phyloP scores from a whole-genome alignment of 1,140 invertebrate species.

The Saxidomus purpurata region DNA sequence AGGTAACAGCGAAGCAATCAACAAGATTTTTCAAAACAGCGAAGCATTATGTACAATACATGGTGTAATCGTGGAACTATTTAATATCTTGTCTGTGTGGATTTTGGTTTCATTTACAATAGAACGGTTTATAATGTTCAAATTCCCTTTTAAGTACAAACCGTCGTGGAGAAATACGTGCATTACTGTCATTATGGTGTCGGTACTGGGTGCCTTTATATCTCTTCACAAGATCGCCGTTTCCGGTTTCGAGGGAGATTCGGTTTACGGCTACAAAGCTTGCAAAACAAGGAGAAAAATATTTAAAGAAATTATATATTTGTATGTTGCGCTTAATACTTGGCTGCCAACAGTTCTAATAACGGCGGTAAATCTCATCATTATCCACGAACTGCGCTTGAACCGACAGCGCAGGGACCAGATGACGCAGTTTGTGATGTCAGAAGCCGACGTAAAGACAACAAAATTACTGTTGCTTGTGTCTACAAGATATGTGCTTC shows the following conservation, averaged over 20 bases:
- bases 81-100: conserved; percentile 77
- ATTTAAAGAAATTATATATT: conserved; percentile 74
- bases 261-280: conserved; percentile 79
- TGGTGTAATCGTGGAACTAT: conserved; percentile 76
- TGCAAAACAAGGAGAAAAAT: conserved; percentile 74
- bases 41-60: conserved; percentile 75
- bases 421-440: conserved; percentile 67
- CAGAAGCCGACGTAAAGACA: conserved; percentile 71
- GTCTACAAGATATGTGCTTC: conserved; percentile 73
- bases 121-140: conserved; percentile 75
- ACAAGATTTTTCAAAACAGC: conserved; percentile 71
- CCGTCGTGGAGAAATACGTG: conserved; percentile 63
- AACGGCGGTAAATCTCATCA: conserved; percentile 70
- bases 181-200: conserved; percentile 61
- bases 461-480: conserved; percentile 72
- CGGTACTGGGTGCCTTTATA: conserved; percentile 65
- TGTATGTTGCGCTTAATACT: conserved; percentile 78
- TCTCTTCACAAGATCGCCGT: conserved; percentile 77
- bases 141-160: conserved; percentile 76
- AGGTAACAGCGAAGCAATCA: conserved; percentile 70
- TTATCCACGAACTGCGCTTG: conserved; percentile 68
- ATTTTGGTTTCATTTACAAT: conserved; percentile 75
- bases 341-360: conserved; percentile 77
- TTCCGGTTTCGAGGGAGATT: conserved; percentile 79
- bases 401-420: conserved; percentile 62